Conservation (phyloP, 2,888 invertebrate genomes). For the Papilio demoleus region DNA sequence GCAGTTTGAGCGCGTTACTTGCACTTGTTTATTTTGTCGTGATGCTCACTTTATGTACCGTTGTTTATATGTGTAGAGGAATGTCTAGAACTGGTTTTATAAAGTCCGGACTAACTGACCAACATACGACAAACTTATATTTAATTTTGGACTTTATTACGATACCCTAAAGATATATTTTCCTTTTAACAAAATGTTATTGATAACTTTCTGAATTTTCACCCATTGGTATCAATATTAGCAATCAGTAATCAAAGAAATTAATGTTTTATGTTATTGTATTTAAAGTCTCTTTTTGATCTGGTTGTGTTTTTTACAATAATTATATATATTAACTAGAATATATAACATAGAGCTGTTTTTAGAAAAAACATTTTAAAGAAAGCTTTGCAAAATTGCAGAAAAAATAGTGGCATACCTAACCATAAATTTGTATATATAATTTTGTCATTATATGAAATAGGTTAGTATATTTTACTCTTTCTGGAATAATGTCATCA, state of each 20-base stretch:
- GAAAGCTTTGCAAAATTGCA: too few relatives aligned
- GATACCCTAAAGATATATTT: slow-evolving; percentile 44
- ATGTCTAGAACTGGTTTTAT: slow-evolving; percentile 69
- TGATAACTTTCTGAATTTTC: slow-evolving; percentile 54
- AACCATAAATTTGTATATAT: too few relatives aligned
- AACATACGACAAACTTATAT: slow-evolving; percentile 42
- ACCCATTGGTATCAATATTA: slow-evolving; percentile 52
- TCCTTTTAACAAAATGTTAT: slow-evolving; percentile 16
- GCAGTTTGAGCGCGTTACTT: slow-evolving; percentile 13
- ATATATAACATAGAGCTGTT: neutral
- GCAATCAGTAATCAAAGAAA: slow-evolving; percentile 40
- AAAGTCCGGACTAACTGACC: slow-evolving; percentile 62
- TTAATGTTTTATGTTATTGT: slow-evolving; percentile 30
- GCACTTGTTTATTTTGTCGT: slow-evolving; percentile 22
- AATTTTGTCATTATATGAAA: too few relatives aligned
- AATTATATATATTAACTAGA: neutral
- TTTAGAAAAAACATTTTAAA: too few relatives aligned
- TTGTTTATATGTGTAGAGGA: slow-evolving; percentile 57
- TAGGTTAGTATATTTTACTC: too few relatives aligned
- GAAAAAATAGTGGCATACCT: too few relatives aligned
- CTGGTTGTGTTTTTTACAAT: neutral
- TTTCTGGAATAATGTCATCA: too few relatives aligned
- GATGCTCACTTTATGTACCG: slow-evolving; percentile 52
- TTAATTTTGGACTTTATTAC: slow-evolving; percentile 46
- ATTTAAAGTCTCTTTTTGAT: neutral